Evolutionary conservation across 2,888 invertebrate species (phyloP).

Genomic region (Cistogaster globosa): DNA sequence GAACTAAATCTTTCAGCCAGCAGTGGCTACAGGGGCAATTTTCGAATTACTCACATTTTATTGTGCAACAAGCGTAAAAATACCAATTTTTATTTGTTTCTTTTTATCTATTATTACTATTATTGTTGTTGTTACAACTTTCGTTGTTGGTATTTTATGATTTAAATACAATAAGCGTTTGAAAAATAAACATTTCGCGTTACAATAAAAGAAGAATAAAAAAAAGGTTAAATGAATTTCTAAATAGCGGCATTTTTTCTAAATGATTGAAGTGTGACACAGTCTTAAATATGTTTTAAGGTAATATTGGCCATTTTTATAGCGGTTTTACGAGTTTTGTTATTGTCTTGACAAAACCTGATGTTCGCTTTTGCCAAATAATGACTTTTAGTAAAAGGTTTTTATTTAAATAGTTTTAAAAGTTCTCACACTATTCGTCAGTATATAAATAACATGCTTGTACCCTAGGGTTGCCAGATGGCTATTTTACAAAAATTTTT

Average conservation of each 20-base stretch:
- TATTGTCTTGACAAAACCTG: neutral
- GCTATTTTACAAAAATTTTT: too few species aligned
- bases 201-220: neutral
- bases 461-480: too few species aligned
- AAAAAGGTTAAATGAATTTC: neutral
- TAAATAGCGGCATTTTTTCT: neutral
- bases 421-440: too few species aligned
- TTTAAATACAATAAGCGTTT: neutral
- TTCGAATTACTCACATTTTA: slow-evolving; percentile 57
- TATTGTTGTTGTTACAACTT: slow-evolving; percentile 41
- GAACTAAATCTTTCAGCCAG: slow-evolving; percentile 35
- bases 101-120: neutral
- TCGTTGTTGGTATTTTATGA: slow-evolving; percentile 27
- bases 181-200: slow-evolving; percentile 5
- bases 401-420: too few species aligned
- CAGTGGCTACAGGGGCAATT: slow-evolving; percentile 21
- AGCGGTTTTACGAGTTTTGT: neutral
- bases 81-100: slow-evolving; percentile 39
- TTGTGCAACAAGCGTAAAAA: slow-evolving; percentile 66
- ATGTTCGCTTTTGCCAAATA: too few species aligned
- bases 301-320: neutral
- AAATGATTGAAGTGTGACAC: neutral
- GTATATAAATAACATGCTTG: too few species aligned
- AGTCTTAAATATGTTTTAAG: neutral
- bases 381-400: too few species aligned